These are phyloP conservation scores for Eubucco bourcierii DNA, from an alignment of 2,113 vertebrate genomes.

Conservation along the genomic window DNA sequence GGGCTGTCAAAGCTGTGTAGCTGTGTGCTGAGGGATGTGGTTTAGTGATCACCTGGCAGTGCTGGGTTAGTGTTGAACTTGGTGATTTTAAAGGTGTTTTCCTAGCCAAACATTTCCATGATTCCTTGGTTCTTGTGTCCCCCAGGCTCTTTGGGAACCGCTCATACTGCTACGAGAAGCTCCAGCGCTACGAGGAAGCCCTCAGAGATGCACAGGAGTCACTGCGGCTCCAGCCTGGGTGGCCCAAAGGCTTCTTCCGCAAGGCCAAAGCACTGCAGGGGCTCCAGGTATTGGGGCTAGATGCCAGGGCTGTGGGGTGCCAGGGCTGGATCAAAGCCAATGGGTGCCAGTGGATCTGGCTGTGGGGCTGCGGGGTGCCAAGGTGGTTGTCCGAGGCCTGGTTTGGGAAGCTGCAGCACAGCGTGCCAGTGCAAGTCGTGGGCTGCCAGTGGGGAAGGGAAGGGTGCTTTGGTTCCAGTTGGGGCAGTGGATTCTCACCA, in stretches of 20 bases:
- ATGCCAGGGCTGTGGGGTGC: background rate
- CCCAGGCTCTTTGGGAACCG: conserved; percentile 88
- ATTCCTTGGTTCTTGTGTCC: background rate
- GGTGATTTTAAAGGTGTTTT: too few relatives aligned
- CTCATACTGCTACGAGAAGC: conserved; percentile 84
- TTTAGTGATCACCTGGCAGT: background rate
- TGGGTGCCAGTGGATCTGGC: too few relatives aligned
- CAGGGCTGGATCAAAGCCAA: too few relatives aligned
- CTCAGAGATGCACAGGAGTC: conserved; percentile 79
- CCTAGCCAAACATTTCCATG: background rate
- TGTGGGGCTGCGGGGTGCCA: too few relatives aligned
- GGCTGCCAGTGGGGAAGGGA: background rate
- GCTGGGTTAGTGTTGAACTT: background rate
- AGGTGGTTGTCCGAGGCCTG: too few relatives aligned
- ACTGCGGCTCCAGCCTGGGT: conserved; percentile 75
- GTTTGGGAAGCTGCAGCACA: too few relatives aligned
- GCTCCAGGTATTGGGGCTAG: conserved; percentile 75
- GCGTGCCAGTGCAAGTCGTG: background rate
- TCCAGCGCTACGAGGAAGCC: conserved; percentile 75
- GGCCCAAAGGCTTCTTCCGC: conserved; percentile 86
- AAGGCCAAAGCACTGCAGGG: conserved; percentile 87
- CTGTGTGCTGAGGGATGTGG: background rate
- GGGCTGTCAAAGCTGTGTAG: background rate
- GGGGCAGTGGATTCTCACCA: background rate
- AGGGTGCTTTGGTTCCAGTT: too few relatives aligned